Base-by-base conservation (phyloP, 2,888 invertebrate species). In the Heteropelma amictum region DNA sequence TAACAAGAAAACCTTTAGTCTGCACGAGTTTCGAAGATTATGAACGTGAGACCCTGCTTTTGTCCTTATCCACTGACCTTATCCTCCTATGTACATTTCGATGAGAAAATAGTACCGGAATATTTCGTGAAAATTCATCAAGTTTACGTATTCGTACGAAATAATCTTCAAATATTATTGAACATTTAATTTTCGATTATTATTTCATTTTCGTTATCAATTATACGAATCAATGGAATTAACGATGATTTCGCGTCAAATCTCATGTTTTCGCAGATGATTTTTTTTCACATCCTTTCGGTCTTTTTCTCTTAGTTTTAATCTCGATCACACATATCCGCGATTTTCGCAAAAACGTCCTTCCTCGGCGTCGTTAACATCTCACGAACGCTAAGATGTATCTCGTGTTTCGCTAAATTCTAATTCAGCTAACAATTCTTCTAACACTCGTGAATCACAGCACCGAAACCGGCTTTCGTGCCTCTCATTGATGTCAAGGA, bases 391-490 rank as follows among this genome's bases (percentile, higher is more conserved):
- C 65, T 17, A 40, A 30, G 26, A 61, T 60, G 28, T 35, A 40
- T 17, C 38, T 53, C 33, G 12, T 30, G 42, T 47, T 6, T 8
- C n/a, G n/a, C n/a, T n/a, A n/a, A n/a, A n/a, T n/a, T 67, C 63
- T 68, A 68, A 72, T 68, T 38, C 14, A 45, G 14, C 67, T 76
- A 76, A 76, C 72, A 67, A 35, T 45, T 51, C 35, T 61, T 78
- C 30, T 81, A 63, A 84, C 45, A 67, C 63, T 38, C 72, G 45
- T 63, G 61, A 68, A 77, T 69, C 77, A 49, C 82, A 89, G 89
- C 89, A 64, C 88, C 89, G 72, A 88, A 86, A 79, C 82, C 89
- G 80, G 87, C 85, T 77, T 87, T 89, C 79, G 80, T 80, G 79
- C 83, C 86, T 72, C 76, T 87, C 80, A 76, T 84, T 54, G 83